Percentiles rank a stretch among this genome's conserved stretches.
Evolutionary conservation across 2,888 invertebrate genomes (phyloP).

Genomic region (Monoplex corrugatus): DNA sequence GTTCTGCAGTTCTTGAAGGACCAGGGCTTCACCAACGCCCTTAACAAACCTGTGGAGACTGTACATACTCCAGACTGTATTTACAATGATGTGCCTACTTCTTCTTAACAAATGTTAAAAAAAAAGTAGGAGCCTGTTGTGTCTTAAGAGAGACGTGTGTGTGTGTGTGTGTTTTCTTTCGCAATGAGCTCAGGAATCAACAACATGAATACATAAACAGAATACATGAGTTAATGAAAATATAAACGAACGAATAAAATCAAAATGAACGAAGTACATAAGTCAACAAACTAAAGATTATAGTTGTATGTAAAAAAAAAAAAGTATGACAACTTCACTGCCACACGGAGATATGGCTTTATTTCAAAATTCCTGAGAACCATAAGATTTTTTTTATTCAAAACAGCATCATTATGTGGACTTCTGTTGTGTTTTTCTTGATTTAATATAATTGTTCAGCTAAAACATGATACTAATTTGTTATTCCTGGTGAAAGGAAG

Average conservation of each 20-base stretch:
- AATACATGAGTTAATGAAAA: not conserved
- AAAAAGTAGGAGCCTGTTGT: not conserved
- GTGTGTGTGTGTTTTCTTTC: not conserved
- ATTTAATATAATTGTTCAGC: no score
- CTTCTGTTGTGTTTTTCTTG: no score
- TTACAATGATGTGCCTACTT: constrained; percentile 54
- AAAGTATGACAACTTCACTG: no score
- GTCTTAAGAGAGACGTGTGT: not conserved
- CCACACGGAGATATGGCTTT: no score
- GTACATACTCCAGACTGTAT: constrained; percentile 65
- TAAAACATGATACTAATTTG: no score
- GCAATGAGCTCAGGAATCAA: not conserved
- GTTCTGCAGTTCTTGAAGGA: constrained; percentile 58
- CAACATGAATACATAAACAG: not conserved
- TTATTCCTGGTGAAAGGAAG: no score
- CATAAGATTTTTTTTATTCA: no score
- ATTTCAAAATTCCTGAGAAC: no score
- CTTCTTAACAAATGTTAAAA: not conserved
- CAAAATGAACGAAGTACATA: not conserved
- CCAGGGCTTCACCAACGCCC: constrained; percentile 62
- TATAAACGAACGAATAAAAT: not conserved
- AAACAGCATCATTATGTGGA: no score
- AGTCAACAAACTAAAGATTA: no score
- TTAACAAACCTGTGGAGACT: constrained; percentile 63
- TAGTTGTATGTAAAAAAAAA: no score